Evolutionary conservation across 2,113 vertebrate species (phyloP), one percentile per base, ranked within the genome.

Genomic region (Sinocyclocheilus anophthalmus): DNA sequence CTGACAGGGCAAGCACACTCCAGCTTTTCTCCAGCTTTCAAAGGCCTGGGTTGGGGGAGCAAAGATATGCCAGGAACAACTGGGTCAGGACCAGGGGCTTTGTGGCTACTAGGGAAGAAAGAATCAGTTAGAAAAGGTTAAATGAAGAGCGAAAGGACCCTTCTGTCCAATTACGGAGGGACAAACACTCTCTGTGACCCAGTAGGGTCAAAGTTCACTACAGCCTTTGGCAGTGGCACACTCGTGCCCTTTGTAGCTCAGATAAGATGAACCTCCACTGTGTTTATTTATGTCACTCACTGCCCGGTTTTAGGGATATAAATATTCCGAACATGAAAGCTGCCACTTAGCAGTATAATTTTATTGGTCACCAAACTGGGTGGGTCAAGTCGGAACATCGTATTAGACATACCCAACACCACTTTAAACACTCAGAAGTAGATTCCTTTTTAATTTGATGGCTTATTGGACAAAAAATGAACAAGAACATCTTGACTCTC

Each of bases 81-180:
- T 91, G 93, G 95, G 94, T 95, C 90, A 93, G 95, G 93, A 92
- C 91, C 90, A 88, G 88, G 80, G 88, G 90, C 93, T 94, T 94
- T 95, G 93, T 93, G 91, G 88, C 85, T 80, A 90, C 67, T 30
- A 86, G 65, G 87, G 87, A 93, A 91, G 88, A 93, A 94, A 94
- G 91, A 91, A 90, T 88, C 87, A 84, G 89, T 79, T 91, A 89
- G 88, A 95, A 93, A 94, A 93, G 95, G 94, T 94, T 95, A 94
- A 95, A 94, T 95, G 93, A 96, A 92, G 93, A 94, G 93, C 92
- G 92, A 94, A 91, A 93, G 92, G 93, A 90, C 92, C 93, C 93
- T 94, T 95, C 94, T 94, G 93, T 95, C 94, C 92, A 93, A 95
- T 95, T 95, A 95, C 70, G 55, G 63, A 90, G 82, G 93, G 93